Percentiles rank a stretch among this genome's conserved stretches.
phyloP scores from a whole-genome alignment of 2,113 vertebrate species.

The Peromyscus californicus region DNA sequence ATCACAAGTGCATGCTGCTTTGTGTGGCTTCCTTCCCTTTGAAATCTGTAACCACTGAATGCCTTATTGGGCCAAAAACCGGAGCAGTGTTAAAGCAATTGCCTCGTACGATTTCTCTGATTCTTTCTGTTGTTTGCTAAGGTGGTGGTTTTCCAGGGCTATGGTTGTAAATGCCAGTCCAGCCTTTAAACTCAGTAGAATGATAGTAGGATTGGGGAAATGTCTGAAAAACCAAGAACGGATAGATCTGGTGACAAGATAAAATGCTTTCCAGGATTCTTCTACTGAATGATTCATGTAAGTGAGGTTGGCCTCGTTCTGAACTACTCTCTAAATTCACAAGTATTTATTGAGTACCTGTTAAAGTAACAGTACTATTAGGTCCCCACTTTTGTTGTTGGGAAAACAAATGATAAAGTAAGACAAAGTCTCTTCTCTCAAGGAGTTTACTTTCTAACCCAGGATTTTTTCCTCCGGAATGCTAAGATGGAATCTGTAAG shows the following conservation, averaged over 20 bases:
- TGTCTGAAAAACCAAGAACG: conserved; percentile 27
- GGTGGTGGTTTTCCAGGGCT: conserved; percentile 6
- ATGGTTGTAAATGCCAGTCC: conserved; percentile 7
- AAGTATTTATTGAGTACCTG: neutral
- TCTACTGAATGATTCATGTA: conserved; percentile 26
- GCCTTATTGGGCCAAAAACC: conserved; percentile 27
- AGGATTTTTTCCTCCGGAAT: neutral
- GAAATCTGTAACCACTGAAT: neutral
- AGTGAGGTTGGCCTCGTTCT: conserved; percentile 7
- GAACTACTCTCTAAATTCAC: neutral
- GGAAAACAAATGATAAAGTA: neutral
- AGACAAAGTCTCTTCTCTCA: neutral
- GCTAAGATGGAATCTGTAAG: neutral
- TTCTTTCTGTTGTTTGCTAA: conserved; percentile 14
- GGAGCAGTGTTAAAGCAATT: conserved; percentile 27
- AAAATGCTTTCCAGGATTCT: conserved; percentile 21
- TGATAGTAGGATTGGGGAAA: neutral
- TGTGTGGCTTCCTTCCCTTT: neutral
- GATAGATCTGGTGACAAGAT: neutral
- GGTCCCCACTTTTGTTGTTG: neutral
- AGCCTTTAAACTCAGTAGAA: neutral
- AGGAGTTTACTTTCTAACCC: neutral
- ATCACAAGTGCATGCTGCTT: no score
- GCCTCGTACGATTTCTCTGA: neutral
- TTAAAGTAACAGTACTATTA: neutral